A percentile compares a stretch with the other conserved stretches of the same genome.
Evolutionary conservation across 2,797 vertebrate species (phyloP).

Genomic region (Myotis planiceps): DNA sequence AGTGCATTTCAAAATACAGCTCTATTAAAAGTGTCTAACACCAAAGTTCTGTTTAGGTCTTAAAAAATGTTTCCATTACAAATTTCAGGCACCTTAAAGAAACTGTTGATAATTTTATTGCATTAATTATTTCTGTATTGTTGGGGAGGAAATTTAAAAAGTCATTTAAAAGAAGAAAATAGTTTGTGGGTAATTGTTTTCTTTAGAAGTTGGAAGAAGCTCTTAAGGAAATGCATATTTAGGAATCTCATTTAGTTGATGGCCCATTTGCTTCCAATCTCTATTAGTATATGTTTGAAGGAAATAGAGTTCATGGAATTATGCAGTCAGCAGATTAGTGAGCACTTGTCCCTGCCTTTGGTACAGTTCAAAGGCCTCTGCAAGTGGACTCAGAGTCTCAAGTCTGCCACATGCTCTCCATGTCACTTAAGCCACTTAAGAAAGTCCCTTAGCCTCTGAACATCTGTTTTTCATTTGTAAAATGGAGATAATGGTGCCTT

Average conservation of each 20-base stretch:
- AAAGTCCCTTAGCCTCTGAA: background rate
- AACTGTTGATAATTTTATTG: slow-evolving; percentile 14
- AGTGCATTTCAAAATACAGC: slow-evolving; percentile 26
- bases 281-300: background rate
- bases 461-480: slow-evolving; percentile 12
- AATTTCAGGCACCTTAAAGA: background rate
- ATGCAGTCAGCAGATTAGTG: background rate
- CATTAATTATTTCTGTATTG: slow-evolving; percentile 27
- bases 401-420: background rate
- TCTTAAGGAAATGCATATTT: slow-evolving; percentile 38
- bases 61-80: background rate
- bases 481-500: background rate
- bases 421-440: background rate
- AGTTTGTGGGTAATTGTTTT: background rate
- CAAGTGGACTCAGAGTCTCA: background rate
- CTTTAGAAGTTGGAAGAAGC: background rate
- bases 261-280: slow-evolving; percentile 18
- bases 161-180: background rate
- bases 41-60: background rate
- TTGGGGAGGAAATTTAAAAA: background rate
- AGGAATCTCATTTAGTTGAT: slow-evolving; percentile 38
- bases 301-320: slow-evolving; percentile 29
- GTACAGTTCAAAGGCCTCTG: background rate
- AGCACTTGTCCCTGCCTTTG: background rate
- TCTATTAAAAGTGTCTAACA: background rate